Evolutionary conservation across 2,113 vertebrate species (phyloP), one percentile per base, ranked within the genome.

Genomic region (Anguilla rostrata): DNA sequence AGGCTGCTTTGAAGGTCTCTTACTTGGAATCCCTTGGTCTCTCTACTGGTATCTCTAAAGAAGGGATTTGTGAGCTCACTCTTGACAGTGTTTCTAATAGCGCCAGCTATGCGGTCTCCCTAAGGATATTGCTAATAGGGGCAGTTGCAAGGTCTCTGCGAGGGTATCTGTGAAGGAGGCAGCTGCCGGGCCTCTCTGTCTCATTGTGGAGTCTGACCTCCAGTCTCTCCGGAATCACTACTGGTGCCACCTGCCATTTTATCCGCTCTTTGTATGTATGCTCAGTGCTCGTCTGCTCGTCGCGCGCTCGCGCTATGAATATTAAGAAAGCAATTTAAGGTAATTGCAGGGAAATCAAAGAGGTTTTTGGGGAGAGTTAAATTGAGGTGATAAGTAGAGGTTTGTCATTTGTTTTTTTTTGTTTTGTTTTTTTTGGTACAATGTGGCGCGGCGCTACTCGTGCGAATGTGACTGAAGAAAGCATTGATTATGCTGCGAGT

Each of bases 401-500:
- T 92, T 92, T 93, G 93, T 92, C 90, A 92, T 89, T 34, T 88
- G 83, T 87, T 87, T 84, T 87, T 60, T 84, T 84, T 34, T 34
- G 34, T 34, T 89, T 34, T 88, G 83, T 87, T 87, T 84, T 87
- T 85, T 60, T 84, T 84, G 83, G 89, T 90, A 90, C 89, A 85
- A 86, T 86, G 90, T 88, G 88, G 88, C 90, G 89, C 87, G 88
- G 88, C 90, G 89, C 87, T 88, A 89, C 86, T 90, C 87, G 83
- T 88, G 88, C 85, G 89, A 87, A 89, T 90, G 88, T 89, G 91
- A 93, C 66, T 85, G 89, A 91, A 93, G 91, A 93, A 93, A 92
- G 90, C 89, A 91, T 78, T 91, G 88, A 89, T 92, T 91, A 89
- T 85, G 78, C 75, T 60, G 39, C 49, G 39, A 49, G 82, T 29